Conservation (phyloP, 2,113 vertebrate genomes). For the Marmota flaviventris region DNA sequence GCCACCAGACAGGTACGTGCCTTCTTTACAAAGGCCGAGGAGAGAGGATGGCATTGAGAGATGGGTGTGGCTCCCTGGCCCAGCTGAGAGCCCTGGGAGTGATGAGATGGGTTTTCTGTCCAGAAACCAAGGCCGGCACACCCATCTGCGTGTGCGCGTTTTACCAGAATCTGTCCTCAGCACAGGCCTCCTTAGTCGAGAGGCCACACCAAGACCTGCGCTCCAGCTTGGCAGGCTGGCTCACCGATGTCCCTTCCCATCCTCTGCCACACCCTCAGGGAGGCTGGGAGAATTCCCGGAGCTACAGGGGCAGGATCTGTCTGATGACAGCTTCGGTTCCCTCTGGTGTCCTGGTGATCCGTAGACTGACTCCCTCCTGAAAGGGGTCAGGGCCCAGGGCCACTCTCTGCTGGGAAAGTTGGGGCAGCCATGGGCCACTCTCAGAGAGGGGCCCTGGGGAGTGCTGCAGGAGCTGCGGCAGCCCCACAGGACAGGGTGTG, state of each 20-base stretch:
- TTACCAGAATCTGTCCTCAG: not conserved
- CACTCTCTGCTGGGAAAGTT: not conserved
- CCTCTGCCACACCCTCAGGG: not conserved
- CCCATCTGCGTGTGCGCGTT: not conserved
- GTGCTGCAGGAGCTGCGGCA: not conserved
- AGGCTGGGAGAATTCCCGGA: not conserved
- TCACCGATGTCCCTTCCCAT: not conserved
- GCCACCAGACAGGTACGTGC: not conserved
- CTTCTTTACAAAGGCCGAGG: not conserved
- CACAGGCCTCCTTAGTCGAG: not conserved
- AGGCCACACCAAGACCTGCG: not conserved
- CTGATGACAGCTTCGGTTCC: not conserved
- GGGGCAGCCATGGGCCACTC: not conserved
- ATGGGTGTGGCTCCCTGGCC: not conserved
- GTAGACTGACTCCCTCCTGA: not conserved
- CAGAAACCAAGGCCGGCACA: not conserved
- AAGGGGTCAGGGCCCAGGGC: not conserved
- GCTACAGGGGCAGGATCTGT: not conserved
- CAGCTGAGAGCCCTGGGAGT: not conserved
- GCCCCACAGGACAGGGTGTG: constrained; percentile 47
- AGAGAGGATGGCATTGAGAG: not conserved
- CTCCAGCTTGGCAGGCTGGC: fast-evolving
- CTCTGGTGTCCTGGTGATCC: too few species aligned
- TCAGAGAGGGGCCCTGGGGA: not conserved
- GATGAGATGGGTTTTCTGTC: not conserved